phyloP scores from a whole-genome alignment of 1,140 invertebrate species.

The Stegodyphus mimosarum region DNA sequence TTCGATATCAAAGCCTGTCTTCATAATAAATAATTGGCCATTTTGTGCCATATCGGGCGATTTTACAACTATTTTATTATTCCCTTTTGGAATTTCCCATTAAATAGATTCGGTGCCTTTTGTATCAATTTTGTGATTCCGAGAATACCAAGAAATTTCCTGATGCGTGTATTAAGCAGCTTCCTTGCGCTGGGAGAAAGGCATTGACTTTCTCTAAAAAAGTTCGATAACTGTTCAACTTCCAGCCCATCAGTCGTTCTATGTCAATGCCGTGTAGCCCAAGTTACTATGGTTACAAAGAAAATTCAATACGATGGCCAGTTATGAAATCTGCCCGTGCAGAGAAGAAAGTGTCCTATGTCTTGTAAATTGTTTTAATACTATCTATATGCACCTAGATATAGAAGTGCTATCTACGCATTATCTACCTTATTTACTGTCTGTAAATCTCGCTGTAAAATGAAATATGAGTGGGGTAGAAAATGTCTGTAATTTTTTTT shows the following conservation, averaged over 20 bases:
- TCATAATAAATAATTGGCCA: too few species aligned
- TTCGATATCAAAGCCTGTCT: too few species aligned
- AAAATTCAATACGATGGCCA: slow-evolving; percentile 16
- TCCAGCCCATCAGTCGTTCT: slow-evolving; percentile 2
- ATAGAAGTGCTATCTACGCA: neutral
- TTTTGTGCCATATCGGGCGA: too few species aligned
- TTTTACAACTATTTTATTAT: too few species aligned
- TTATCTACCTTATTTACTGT: neutral
- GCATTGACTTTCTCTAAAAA: slow-evolving; percentile 33
- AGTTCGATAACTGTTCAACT: slow-evolving; percentile 31
- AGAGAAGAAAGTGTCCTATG: slow-evolving; percentile 20
- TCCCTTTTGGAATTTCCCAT: too few species aligned
- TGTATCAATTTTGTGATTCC: too few species aligned
- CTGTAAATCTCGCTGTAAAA: neutral
- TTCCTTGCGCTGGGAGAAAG: neutral
- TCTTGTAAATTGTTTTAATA: neutral
- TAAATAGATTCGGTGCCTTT: too few species aligned
- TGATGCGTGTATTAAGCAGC: too few species aligned
- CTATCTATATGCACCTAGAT: neutral
- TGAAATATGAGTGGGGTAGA: neutral
- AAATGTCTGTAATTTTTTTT: neutral
- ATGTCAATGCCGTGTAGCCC: slow-evolving; percentile 28
- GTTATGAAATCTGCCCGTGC: slow-evolving; percentile 25
- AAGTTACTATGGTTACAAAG: slow-evolving; percentile 44
- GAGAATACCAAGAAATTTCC: too few species aligned